phyloP scores from a whole-genome alignment of 2,888 invertebrate genomes.

The Euzophera pinguis region DNA sequence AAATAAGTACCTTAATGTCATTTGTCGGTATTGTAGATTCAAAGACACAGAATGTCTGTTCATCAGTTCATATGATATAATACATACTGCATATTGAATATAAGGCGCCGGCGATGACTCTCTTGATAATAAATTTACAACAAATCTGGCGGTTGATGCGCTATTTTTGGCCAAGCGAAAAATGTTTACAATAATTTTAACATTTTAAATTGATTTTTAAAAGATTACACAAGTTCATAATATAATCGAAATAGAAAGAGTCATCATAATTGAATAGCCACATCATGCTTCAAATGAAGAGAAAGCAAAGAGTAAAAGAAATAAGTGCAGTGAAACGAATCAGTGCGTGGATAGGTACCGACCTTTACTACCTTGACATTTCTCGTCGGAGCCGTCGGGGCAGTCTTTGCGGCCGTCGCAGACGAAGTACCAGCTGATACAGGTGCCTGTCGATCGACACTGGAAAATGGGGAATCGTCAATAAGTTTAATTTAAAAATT shows the following conservation, averaged over 20 bases:
- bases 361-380: constrained; percentile 81
- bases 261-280: not conserved
- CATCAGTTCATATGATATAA: no score
- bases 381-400: constrained; percentile 92
- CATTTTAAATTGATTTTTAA: no score
- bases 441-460: constrained; percentile 91
- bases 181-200: no score
- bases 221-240: not conserved
- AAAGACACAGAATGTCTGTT: no score
- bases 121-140: no score
- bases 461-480: constrained; percentile 51
- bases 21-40: no score
- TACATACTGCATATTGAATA: no score
- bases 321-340: constrained; percentile 25
- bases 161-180: no score
- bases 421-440: constrained; percentile 96
- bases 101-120: no score
- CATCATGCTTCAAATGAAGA: constrained; percentile 12
- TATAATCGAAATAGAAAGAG: not conserved
- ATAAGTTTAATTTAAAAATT: no score
- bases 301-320: constrained; percentile 19
- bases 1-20: no score
- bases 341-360: constrained; percentile 45
- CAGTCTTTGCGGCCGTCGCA: constrained; percentile 93
- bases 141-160: no score